Base-by-base conservation (phyloP, 2,113 vertebrate genomes). In the Sphyrna mokarran region DNA sequence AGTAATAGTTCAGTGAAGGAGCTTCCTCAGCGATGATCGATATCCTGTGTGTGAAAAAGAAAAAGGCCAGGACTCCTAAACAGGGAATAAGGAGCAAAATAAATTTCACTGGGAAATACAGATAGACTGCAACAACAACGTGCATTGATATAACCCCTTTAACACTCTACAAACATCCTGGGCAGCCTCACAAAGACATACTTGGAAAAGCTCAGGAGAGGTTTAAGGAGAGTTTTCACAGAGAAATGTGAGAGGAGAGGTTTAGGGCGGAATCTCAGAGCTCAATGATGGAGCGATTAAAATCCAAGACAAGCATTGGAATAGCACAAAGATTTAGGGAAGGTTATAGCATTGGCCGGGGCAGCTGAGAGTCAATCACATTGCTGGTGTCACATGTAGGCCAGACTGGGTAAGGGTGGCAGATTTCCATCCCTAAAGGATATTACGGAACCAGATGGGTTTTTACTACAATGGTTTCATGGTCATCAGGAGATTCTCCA, bases 41-140 rank as follows among this genome's bases (percentile, higher is more conserved):
- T 96, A 99, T 98, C 97, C 97, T 98, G 93, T 97, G 97, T 22
- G 99, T 99, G 97, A 99, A 99, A 97, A 99, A 98, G 95, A 99
- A 98, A 97, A 99, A 99, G 0, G 98, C 98, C 43, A 99, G 97
- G 83, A 98, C 97, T 96, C 99, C 99, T 99, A 96, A 7, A 97
- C 13, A 95, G 20, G 33, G 2, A 95, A 18, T 29, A 54, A 54
- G 37, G 54, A 9, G 0, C n/a, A 97, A 96, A 63, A 95, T 2
- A 96, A 40, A 40, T 69, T 69, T 40, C n/a, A 37, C 5, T 3
- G 54, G 20, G 20, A 37, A 70, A 72, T 43, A 80, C 11, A 72
- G 6, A 11, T n/a, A 33, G 13, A 18, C 69, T 14, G 97, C 96
- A 48, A 16, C 23, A 89, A 58, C 86, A 54, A 29, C 22, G 0